Evolutionary conservation across 2,888 invertebrate species (phyloP), one percentile per base, ranked within the genome.

Genomic region (Cistogaster globosa): DNA sequence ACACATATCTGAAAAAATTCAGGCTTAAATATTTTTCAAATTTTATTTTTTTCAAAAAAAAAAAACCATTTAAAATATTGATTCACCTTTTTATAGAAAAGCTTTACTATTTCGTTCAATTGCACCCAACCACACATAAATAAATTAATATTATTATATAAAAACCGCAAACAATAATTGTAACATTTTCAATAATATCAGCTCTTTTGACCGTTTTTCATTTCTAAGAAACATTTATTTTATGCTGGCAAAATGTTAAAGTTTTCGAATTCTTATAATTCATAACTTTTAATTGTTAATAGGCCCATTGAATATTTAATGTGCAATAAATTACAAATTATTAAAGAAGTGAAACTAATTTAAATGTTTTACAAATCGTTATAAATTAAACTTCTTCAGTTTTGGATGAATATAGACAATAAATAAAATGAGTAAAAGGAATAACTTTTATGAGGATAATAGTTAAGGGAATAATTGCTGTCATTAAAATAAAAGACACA

Each of bases 251-350:
- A n/a, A 62, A 53, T 68, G 42, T 63, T 58, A 4, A 71, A 53
- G 58, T 63, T 63, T 74, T 63, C 14, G 69, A 76, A 69, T 69
- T 71, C 51, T 76, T 71, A 63, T 65, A 65, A 65, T 71, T 76
- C 63, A 76, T 76, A 82, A 82, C 79, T 74, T 57, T 74, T 83
- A 83, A 82, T 83, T 74, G 62, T 74, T 83, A 83, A 83, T 79
- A 72, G 78, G 72, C 48, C 36, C 74, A 83, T 74, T 79, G 62
- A 83, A 83, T 74, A 79, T 63, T 79, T 72, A 83, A 83, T 74
- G 74, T 68, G 74, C 51, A 74, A 79, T 79, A 83, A 83, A 83
- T 69, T 68, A 63, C n/a, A 74, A 68, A 79, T 74, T 69, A 83
- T 83, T 83, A 74, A 79, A 68, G 79, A 74, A 74, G 68, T 83